Base-by-base conservation (phyloP, 2,888 invertebrate species). In the Frankliniella fusca region DNA sequence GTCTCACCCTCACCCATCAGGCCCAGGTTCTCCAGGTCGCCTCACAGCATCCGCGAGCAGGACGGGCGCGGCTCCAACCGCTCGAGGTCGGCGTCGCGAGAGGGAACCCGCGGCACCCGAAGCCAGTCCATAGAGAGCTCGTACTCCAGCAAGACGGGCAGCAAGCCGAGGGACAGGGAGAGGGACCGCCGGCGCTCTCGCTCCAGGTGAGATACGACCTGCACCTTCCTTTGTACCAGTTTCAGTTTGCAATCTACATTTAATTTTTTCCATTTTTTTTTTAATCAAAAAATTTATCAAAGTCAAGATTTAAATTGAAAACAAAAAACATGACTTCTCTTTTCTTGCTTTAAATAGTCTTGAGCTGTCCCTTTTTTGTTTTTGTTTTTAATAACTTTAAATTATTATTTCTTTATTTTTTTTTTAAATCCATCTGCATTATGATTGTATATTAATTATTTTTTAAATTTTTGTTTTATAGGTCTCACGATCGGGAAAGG, bases 401-500 rank as follows among this genome's bases (percentile, higher is more conserved):
- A 54, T 54, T 54, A 15, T 54, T 54, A 15, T 15, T 0, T 5
- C 15, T 15, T 54, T 20, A 54, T 54, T 54, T 70, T 7, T 38
- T 38, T 38, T 38, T 38, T 2, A 38, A 38, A 38, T 5, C 38
- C 38, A 3, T 2, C 5, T 38, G 38, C 5, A 38, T 38, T 38
- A 5, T 38, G 38, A 38, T 38, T 38, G 5, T 3, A 38, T 2
- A 2, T 2, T 3, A 38, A 3, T 38, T 38, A 5, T 38, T 5
- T 38, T 38, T 38, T 2, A 3, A 2, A 38, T 38, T 2, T 5
- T 38, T 38, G n/a, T 23, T 11, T 76, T 76, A 11, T 27, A 76
- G 70, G 27, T 76, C 70, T 27, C 70, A 76, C 27, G 89, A 90
- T 81, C 80, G 82, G 61, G 83, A 85, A 83, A 84, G 86, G 86